Evolutionary conservation across 2,888 invertebrate genomes (phyloP).

Genomic region (Drosophila kambysellisi): DNA sequence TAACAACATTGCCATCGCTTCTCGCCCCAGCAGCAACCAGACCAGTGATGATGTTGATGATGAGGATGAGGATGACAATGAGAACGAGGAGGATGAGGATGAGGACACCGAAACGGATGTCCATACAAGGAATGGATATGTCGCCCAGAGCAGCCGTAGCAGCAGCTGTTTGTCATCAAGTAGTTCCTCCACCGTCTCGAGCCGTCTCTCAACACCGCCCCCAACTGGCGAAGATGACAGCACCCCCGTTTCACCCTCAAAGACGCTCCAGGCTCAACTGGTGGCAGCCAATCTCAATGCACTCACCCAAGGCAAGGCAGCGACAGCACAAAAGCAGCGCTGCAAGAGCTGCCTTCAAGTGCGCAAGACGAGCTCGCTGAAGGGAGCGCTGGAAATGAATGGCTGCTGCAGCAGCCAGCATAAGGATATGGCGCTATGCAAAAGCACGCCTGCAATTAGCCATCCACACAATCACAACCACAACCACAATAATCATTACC

Average conservation of each 20-base stretch:
- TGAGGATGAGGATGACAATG: constrained; percentile 34
- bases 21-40: constrained; percentile 73
- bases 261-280: constrained; percentile 70
- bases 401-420: constrained; percentile 35
- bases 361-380: constrained; percentile 82
- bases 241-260: constrained; percentile 78
- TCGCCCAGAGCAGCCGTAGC: constrained; percentile 27
- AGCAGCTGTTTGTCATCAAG: constrained; percentile 53
- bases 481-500: constrained; percentile 41
- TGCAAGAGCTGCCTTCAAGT: constrained; percentile 81
- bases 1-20: constrained; percentile 78
- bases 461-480: constrained; percentile 44
- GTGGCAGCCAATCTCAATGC: constrained; percentile 77
- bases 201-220: constrained; percentile 82
- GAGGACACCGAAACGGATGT: constrained; percentile 31
- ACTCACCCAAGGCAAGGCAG: constrained; percentile 54
- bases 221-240: constrained; percentile 83
- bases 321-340: constrained; percentile 41
- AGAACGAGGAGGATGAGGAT: constrained; percentile 20
- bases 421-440: constrained; percentile 71
- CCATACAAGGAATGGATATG: constrained; percentile 62
- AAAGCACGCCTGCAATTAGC: constrained; percentile 79
- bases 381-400: constrained; percentile 73
- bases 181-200: constrained; percentile 73
- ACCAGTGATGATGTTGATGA: constrained; percentile 61